Evolutionary conservation across 2,888 invertebrate genomes (phyloP).

Genomic region (Helleia helle): DNA sequence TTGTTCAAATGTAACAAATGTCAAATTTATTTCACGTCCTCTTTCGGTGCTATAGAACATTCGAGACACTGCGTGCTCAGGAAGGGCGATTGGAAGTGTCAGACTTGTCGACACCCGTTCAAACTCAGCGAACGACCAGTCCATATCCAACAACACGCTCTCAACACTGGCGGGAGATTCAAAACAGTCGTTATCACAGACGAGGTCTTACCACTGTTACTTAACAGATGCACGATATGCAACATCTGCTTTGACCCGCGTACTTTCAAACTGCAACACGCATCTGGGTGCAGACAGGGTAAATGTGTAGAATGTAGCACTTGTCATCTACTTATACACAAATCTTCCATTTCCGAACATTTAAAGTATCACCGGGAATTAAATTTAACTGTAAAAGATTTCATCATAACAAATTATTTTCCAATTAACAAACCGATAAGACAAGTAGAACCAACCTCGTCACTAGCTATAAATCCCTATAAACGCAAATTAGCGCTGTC

Average conservation of each 20-base stretch:
- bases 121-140: conserved; percentile 20
- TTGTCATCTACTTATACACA: conserved; percentile 26
- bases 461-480: background rate
- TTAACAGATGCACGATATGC: conserved; percentile 35
- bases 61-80: conserved; percentile 12
- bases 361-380: conserved; percentile 18
- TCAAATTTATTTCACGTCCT: conserved; percentile 19
- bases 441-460: background rate
- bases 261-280: conserved; percentile 25
- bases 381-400: conserved; percentile 6
- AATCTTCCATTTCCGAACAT: conserved; percentile 18
- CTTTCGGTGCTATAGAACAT: conserved; percentile 14
- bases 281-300: conserved; percentile 17
- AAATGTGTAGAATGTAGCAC: conserved; percentile 19
- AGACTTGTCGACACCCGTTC: conserved; percentile 29
- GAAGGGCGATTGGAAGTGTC: conserved; percentile 18
- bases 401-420: conserved; percentile 12
- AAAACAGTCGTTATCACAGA: conserved; percentile 25
- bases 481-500: background rate
- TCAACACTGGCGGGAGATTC: conserved; percentile 25
- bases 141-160: conserved; percentile 33
- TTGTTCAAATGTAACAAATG: conserved; percentile 24
- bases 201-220: conserved; percentile 23
- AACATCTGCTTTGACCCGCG: conserved; percentile 29
- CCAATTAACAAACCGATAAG: background rate